These are phyloP conservation scores for Paramormyrops kingsleyae DNA, from an alignment of 2,113 vertebrate genomes.

Conservation along the genomic window DNA sequence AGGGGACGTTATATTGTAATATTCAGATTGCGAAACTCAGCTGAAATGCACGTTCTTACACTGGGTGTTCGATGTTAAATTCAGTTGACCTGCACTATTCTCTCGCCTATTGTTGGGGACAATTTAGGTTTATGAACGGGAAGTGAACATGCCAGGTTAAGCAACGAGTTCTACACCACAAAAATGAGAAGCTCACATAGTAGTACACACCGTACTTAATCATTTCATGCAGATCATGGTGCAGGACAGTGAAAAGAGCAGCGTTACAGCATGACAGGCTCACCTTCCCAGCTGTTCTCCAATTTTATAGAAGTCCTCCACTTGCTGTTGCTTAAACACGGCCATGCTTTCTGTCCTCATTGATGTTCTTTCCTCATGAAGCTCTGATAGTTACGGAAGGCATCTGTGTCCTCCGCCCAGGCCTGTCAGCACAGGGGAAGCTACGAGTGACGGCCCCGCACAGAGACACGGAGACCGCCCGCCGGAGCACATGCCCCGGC, in stretches of 20 bases:
- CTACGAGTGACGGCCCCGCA: neutral
- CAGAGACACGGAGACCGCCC: neutral
- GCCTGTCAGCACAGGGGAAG: conserved; percentile 13
- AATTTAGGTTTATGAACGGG: neutral
- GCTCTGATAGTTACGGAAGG: conserved; percentile 16
- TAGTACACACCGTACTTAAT: neutral
- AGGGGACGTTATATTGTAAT: neutral
- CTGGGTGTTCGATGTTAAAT: neutral
- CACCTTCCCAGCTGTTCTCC: conserved; percentile 86
- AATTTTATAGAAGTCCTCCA: conserved; percentile 86
- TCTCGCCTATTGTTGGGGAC: neutral
- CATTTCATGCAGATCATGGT: neutral
- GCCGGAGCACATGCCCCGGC: conserved; percentile 22
- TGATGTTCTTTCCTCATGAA: conserved; percentile 44
- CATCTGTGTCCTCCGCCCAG: neutral
- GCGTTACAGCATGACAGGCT: conserved; percentile 33
- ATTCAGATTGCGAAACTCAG: neutral
- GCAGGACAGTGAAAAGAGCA: neutral
- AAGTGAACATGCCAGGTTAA: neutral
- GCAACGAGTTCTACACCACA: neutral
- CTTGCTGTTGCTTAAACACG: conserved; percentile 85
- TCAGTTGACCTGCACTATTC: neutral
- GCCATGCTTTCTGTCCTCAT: conserved; percentile 83
- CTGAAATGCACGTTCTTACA: neutral
- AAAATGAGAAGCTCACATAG: neutral